These are phyloP conservation scores for Schizopygopsis malacanthus DNA, from an alignment of 2,797 vertebrate species.

Conservation along the genomic window DNA sequence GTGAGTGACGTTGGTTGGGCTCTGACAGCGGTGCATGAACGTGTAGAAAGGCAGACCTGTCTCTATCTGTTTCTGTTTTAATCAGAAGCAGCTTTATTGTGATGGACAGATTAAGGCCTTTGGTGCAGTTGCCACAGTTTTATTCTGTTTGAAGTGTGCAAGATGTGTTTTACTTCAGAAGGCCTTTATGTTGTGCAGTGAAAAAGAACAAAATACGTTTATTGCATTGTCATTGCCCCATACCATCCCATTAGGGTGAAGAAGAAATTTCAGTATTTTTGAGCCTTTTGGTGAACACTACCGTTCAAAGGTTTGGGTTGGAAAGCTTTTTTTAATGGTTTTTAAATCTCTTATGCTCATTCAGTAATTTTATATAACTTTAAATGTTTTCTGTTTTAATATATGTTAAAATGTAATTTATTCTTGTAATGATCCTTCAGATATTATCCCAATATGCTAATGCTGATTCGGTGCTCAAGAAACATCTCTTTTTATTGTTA, in stretches of 20 bases:
- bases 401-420: neutral
- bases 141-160: slow-evolving; percentile 9
- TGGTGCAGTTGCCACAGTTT: neutral
- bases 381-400: neutral
- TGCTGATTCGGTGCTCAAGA: neutral
- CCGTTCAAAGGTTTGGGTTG: neutral
- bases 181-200: neutral
- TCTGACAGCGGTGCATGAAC: neutral
- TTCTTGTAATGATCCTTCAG: neutral
- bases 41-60: neutral
- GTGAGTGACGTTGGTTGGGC: neutral
- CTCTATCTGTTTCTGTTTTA: neutral
- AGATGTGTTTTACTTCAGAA: neutral
- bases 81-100: neutral
- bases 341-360: neutral
- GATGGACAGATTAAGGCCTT: slow-evolving; percentile 26
- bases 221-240: neutral
- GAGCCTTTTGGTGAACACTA: neutral
- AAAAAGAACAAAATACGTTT: neutral
- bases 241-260: neutral
- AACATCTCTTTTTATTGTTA: neutral
- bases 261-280: neutral
- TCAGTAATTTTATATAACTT: neutral
- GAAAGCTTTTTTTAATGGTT: neutral
- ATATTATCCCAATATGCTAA: neutral